Evolutionary conservation across 1,140 invertebrate genomes (phyloP).

Genomic region (Drosophila jambulina): DNA sequence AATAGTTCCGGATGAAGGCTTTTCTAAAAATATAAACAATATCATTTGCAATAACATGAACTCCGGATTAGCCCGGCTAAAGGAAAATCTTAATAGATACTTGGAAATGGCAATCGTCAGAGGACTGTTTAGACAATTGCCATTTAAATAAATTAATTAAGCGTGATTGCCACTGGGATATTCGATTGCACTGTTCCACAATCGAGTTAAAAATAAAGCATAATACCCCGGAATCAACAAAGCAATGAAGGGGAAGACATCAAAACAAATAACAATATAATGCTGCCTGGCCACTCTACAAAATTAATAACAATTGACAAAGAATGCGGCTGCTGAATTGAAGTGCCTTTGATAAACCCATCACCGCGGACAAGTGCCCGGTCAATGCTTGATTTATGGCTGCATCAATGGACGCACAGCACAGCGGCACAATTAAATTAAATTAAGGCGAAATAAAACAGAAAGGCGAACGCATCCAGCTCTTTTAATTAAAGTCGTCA

Average conservation of each 20-base stretch:
- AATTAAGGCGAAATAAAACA: slow-evolving; percentile 70
- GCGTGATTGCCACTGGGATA: slow-evolving; percentile 31
- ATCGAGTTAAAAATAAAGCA: slow-evolving; percentile 76
- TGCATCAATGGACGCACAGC: slow-evolving; percentile 51
- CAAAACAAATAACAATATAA: slow-evolving; percentile 31
- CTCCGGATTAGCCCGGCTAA: background rate
- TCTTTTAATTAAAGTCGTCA: slow-evolving; percentile 65
- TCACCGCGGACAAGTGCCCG: slow-evolving; percentile 40
- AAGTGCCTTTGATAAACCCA: slow-evolving; percentile 76
- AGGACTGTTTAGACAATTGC: slow-evolving; percentile 8
- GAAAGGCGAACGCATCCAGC: slow-evolving; percentile 38
- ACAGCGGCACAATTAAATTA: slow-evolving; percentile 62
- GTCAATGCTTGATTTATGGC: slow-evolving; percentile 76
- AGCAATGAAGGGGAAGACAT: slow-evolving; percentile 30
- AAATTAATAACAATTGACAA: slow-evolving; percentile 60
- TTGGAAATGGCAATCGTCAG: slow-evolving; percentile 9
- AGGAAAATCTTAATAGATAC: slow-evolving; percentile 4
- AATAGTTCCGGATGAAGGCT: background rate
- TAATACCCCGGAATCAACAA: slow-evolving; percentile 57
- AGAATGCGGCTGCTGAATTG: slow-evolving; percentile 75
- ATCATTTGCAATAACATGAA: background rate
- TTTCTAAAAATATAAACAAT: slow-evolving; percentile 28
- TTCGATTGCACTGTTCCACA: slow-evolving; percentile 45
- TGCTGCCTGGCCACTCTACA: slow-evolving; percentile 26
- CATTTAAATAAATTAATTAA: slow-evolving; percentile 50